phyloP scores from a whole-genome alignment of 2,113 vertebrate genomes.

The Lethenteron reissneri region DNA sequence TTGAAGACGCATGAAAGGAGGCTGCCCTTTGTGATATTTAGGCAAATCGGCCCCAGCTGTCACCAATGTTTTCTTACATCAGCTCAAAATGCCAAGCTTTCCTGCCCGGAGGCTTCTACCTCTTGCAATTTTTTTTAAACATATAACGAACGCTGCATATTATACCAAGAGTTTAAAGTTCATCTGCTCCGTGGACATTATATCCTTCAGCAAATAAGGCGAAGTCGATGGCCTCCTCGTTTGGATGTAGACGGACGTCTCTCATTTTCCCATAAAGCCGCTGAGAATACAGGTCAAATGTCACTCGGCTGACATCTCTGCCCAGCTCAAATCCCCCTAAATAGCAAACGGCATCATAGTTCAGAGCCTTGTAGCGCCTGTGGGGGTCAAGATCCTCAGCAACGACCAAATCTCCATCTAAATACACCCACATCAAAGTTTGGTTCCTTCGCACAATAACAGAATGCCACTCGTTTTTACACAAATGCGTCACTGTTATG shows the following conservation, averaged over 20 bases:
- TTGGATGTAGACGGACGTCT: slow-evolving; percentile 38
- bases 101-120: too few species aligned
- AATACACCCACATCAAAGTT: slow-evolving; percentile 32
- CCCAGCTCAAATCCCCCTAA: slow-evolving; percentile 48
- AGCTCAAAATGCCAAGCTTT: too few species aligned
- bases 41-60: too few species aligned
- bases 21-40: too few species aligned
- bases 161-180: slow-evolving; percentile 9
- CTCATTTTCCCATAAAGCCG: slow-evolving; percentile 40
- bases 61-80: too few species aligned
- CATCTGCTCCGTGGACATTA: slow-evolving; percentile 32
- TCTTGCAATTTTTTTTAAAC: too few species aligned
- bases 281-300: slow-evolving; percentile 33
- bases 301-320: slow-evolving; percentile 25
- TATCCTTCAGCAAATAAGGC: slow-evolving; percentile 36
- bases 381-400: slow-evolving; percentile 37
- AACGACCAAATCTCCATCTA: slow-evolving; percentile 27
- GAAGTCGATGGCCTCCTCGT: slow-evolving; percentile 29
- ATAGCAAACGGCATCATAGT: slow-evolving; percentile 38
- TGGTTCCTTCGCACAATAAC: slow-evolving; percentile 30
- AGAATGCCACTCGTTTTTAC: slow-evolving; percentile 29
- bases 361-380: slow-evolving; percentile 39
- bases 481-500: slow-evolving; percentile 18
- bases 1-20: too few species aligned
- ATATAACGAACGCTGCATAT: not conserved